Evolutionary conservation across 2,888 invertebrate genomes (phyloP).

Genomic region (Ephialtes manifestator): DNA sequence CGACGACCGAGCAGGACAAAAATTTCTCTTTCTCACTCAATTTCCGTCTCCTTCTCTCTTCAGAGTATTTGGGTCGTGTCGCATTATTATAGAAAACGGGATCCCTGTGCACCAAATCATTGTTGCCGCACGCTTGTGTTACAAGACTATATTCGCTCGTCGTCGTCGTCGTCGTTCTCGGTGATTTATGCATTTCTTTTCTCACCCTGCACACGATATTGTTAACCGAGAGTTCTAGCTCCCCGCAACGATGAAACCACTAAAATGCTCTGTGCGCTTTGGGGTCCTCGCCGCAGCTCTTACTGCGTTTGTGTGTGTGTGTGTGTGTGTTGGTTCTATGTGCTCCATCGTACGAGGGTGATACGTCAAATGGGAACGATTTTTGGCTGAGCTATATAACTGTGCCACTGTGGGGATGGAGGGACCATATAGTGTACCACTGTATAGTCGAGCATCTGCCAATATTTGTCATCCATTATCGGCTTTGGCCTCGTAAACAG

Average conservation of each 20-base stretch:
- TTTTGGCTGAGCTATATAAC: slow-evolving; percentile 28
- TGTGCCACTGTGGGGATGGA: slow-evolving; percentile 37
- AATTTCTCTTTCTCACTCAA: slow-evolving; percentile 40
- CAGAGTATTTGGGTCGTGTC: slow-evolving; percentile 32
- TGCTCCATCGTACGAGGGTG: slow-evolving; percentile 11
- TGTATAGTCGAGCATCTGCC: slow-evolving; percentile 83
- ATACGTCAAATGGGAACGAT: slow-evolving; percentile 45
- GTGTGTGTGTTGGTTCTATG: not conserved
- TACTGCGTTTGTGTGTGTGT: slow-evolving; percentile 22
- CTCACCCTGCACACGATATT: slow-evolving; percentile 62
- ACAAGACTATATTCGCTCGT: slow-evolving; percentile 72
- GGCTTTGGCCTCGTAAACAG: slow-evolving; percentile 80
- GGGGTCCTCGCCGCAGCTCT: slow-evolving; percentile 47
- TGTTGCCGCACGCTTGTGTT: slow-evolving; percentile 79
- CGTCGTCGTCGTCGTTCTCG: slow-evolving; percentile 48
- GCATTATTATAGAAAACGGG: slow-evolving; percentile 53
- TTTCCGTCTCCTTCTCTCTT: slow-evolving; percentile 50
- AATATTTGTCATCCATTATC: slow-evolving; percentile 86
- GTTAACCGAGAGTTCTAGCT: slow-evolving; percentile 55
- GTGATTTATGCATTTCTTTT: slow-evolving; percentile 84
- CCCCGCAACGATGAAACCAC: slow-evolving; percentile 75
- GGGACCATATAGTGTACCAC: slow-evolving; percentile 9
- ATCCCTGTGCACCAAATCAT: slow-evolving; percentile 76
- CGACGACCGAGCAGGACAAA: slow-evolving; percentile 65
- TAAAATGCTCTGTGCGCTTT: slow-evolving; percentile 57